Percentiles rank a stretch among this genome's conserved stretches.
Evolutionary conservation across 2,113 vertebrate species (phyloP).

Genomic region (Fukomys damarensis): DNA sequence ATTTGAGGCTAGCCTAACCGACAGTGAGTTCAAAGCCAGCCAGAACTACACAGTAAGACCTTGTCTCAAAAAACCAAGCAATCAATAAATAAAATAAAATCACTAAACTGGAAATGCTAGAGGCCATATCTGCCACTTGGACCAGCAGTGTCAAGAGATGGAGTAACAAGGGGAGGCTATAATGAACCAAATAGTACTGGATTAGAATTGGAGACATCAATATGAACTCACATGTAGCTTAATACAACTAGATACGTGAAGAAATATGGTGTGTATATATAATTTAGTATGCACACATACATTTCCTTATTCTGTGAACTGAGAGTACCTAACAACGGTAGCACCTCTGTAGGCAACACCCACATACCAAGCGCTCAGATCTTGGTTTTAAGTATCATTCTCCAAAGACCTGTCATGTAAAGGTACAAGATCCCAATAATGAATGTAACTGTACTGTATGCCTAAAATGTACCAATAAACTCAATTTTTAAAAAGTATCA

Average conservation of each 20-base stretch:
- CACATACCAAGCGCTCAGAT: neutral
- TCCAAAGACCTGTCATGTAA: no score
- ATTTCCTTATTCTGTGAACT: no score
- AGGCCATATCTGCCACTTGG: neutral
- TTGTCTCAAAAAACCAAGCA: neutral
- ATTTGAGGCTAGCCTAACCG: neutral
- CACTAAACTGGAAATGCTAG: neutral
- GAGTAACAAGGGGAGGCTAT: neutral
- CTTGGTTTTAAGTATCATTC: neutral
- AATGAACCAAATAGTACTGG: no score
- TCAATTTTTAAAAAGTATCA: no score
- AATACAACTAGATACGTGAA: neutral
- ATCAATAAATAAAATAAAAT: no score
- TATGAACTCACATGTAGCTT: neutral
- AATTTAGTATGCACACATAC: no score
- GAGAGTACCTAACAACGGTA: neutral
- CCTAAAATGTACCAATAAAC: no score
- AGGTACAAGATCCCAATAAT: no score
- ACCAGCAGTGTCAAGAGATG: neutral
- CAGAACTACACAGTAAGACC: neutral
- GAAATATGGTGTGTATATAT: no score
- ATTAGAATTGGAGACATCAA: neutral
- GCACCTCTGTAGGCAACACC: neutral
- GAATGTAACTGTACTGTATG: no score
- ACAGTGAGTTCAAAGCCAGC: neutral